Base-by-base conservation (phyloP, 2,797 vertebrate genomes). In the Columba guinea region DNA sequence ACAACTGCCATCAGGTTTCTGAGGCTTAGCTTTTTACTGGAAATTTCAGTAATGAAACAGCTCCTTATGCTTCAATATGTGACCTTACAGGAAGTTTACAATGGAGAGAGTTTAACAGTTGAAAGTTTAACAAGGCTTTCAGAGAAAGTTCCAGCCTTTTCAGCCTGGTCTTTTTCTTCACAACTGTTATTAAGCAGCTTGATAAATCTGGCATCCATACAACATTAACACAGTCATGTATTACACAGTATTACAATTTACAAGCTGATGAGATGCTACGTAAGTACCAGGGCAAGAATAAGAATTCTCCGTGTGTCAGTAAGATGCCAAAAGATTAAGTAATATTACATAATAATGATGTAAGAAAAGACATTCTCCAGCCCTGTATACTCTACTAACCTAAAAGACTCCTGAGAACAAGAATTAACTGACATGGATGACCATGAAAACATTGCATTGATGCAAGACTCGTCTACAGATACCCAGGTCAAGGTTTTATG, bases 51-150 rank as follows among this genome's bases (percentile, higher is more conserved):
- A 93, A 91, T 88, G 69, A 87, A 86, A 94, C 63, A 86, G 34
- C 41, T 90, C 65, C 77, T 68, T 60, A n/a, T 34, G 32, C 58
- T 55, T 85, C 49, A 60, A 84, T 83, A 69, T 13, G 9, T 81
- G 76, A 87, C 76, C 62, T 78, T 55, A 39, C 27, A 91, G 49
- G 30, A 91, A 76, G 52, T 80, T 91, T 82, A 69, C 52, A 85
- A 27, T 46, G 37, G 23, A 79, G 48, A 55, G 48, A 73, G 15
- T 82, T 91, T 83, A 85, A 63, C 12, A 74, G 48, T 80, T 75
- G 56, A 90, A 87, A 85, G 10, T 80, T 95, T 92, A 76, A 92
- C 74, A 64, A 84, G n/a, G 4, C 60, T 94, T 92, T 90, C 34
- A 60, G 64, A 77, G n/a, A 77, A 90, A 83, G 8, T 14, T 91